Conservation (phyloP, 2,888 invertebrate species). For the Lacanobia oleracea region DNA sequence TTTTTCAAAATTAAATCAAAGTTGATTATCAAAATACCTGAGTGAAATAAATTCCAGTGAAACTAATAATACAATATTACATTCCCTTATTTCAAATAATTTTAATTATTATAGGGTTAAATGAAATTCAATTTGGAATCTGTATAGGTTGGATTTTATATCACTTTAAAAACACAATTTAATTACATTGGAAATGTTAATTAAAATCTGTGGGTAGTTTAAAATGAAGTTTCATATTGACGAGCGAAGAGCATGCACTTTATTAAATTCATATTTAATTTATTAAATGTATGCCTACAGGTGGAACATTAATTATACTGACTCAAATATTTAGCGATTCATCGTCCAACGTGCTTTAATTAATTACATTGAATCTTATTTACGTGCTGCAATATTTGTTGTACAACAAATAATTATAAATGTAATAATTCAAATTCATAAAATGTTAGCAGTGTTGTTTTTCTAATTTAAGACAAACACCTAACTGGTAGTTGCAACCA, state of each 20-base stretch:
- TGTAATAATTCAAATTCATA: background rate
- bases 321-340: background rate
- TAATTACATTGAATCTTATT: constrained; percentile 22
- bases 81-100: constrained; percentile 18
- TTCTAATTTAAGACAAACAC: too few relatives aligned
- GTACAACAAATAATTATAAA: too few relatives aligned
- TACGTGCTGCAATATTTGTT: background rate
- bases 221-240: background rate
- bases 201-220: background rate
- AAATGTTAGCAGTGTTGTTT: too few relatives aligned
- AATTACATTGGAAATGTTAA: constrained; percentile 10
- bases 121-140: constrained; percentile 24
- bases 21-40: constrained; percentile 23
- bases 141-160: background rate
- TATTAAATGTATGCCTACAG: background rate
- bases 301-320: constrained; percentile 5
- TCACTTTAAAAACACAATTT: constrained; percentile 24
- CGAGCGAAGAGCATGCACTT: constrained; percentile 5
- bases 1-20: background rate
- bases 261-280: constrained; percentile 20
- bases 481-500: too few relatives aligned
- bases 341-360: background rate
- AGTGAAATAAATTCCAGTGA: constrained; percentile 8
- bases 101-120: constrained; percentile 16
- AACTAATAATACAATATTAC: constrained; percentile 32